Evolutionary conservation across 2,888 invertebrate species (phyloP), one percentile per base, ranked within the genome.

Genomic region (Eupithecia dodoneata): DNA sequence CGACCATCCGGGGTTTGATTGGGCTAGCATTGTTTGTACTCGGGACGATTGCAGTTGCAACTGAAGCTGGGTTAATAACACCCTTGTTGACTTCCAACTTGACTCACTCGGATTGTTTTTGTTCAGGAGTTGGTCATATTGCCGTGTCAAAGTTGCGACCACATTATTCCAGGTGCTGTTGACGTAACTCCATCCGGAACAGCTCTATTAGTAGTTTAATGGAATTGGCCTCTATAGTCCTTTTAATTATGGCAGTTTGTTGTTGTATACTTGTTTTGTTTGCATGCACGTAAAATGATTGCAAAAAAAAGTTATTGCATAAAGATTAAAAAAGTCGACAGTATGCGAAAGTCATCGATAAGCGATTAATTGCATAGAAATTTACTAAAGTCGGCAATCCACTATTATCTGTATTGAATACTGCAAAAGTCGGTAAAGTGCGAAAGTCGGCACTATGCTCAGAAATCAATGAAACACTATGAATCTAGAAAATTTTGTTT

Each of bases 1-100:
- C 92, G 83, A 85, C 85, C 92, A 92, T 94, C 93, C 93, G 92
- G 88, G 84, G 88, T 90, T 90, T 91, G 92, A 93, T 92, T 92
- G 91, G 89, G 85, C 85, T 87, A 87, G 88, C 90, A 90, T 91
- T 93, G 93, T 93, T 93, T 93, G 92, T 86, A 83, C 84, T 84
- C 86, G 87, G 90, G 89, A 87, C 90, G 88, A 88, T 86, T 90
- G 90, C 91, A 89, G 86, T 90, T 86, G 79, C 80, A 79, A 82
- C 83, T 86, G 85, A 87, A 86, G 47, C 55, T 30, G 42, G 63
- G 75, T 63, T 76, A 69, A 86, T 88, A 86, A 85, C 84, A 84
- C 82, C 85, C 81, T 84, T 79, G 82, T 79, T 81, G 69, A 79
- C 82, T 75, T 75, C 71, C 49, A 82, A 81, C 82, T 76, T 73